phyloP scores from a whole-genome alignment of 1,140 invertebrate species.

The Hycleus cichorii region DNA sequence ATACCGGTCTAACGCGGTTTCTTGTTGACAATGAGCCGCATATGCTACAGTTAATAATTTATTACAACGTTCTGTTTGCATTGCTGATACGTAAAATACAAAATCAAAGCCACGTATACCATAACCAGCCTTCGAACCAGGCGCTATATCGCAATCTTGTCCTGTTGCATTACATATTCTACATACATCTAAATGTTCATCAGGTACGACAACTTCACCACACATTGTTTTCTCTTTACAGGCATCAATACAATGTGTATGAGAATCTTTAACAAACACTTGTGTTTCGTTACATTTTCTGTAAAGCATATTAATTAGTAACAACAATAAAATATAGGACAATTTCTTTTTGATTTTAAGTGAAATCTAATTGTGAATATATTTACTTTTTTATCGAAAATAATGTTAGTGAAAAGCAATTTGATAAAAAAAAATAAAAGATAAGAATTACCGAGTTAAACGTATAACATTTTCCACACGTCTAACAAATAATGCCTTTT shows the following conservation, averaged over 20 bases:
- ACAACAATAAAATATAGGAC: too few species aligned
- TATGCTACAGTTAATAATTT: conserved; percentile 91
- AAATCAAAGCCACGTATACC: conserved; percentile 86
- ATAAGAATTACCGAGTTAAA: conserved; percentile 66
- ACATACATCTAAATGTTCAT: conserved; percentile 85
- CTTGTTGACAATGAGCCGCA: conserved; percentile 97
- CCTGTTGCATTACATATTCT: conserved; percentile 79
- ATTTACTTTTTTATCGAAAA: too few species aligned
- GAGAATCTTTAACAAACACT: conserved; percentile 72
- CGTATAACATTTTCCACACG: conserved; percentile 75
- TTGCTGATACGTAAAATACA: conserved; percentile 93
- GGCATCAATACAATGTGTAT: conserved; percentile 80
- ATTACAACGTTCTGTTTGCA: conserved; percentile 84
- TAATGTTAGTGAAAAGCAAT: too few species aligned
- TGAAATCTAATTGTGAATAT: too few species aligned
- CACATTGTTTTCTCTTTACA: conserved; percentile 85
- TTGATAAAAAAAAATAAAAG: too few species aligned
- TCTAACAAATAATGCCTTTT: conserved; percentile 80
- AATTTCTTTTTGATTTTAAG: too few species aligned
- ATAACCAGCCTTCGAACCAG: conserved; percentile 43
- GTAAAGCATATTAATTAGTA: conserved; percentile 17
- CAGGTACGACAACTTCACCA: conserved; percentile 87
- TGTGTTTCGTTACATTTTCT: conserved; percentile 76
- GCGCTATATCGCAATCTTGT: conserved; percentile 60
- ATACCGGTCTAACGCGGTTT: conserved; percentile 81